Evolutionary conservation across 2,888 invertebrate species (phyloP), one percentile per base, ranked within the genome.

Genomic region (Listrodromus nycthemerus): DNA sequence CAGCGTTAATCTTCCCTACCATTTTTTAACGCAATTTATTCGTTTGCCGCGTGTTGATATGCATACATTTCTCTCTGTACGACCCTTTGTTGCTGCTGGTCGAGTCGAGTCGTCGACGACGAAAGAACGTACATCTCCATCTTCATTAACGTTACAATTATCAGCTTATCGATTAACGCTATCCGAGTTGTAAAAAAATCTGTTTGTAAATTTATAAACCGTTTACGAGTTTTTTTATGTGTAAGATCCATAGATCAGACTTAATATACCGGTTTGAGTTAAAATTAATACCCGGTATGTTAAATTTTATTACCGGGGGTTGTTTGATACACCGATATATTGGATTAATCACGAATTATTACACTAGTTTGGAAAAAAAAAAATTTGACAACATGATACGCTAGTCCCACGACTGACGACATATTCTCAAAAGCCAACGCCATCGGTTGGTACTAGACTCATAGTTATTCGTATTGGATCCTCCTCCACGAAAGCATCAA

Each of bases 1-100:
- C 37, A 52, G 24, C 24, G 33, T n/a, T 58, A 69, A 61, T 73
- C 16, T 61, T 61, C 24, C 7, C 24, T 13, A n/a, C 41, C 48
- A 67, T 75, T 71, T 61, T 65, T 76, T 48, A 33, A 30, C 1
- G 10, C 21, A 67, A 77, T 61, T 82, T 50, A 82, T 82, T 73
- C 58, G 24, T 8, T 30, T 19, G 33, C 45, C 30, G 30, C 27
- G 61, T 76, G 65, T 4, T 50, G 33, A 10, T n/a, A 21, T 45
- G 27, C 45, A 19, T 13, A 37, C n/a, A 10, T 55, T 33, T n/a
- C 10, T 19, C 37, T 52, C 6, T 1, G 4, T n/a, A 27, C 37
- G 24, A 58, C 21, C 8, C 19, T 6, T 30, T 16, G 37, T 24
- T 8, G 41, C 45, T 16, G 16, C 10, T 63, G 10, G 27, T 63